phyloP scores from a whole-genome alignment of 1,140 invertebrate species.

The Pemphigus obesinymphae region DNA sequence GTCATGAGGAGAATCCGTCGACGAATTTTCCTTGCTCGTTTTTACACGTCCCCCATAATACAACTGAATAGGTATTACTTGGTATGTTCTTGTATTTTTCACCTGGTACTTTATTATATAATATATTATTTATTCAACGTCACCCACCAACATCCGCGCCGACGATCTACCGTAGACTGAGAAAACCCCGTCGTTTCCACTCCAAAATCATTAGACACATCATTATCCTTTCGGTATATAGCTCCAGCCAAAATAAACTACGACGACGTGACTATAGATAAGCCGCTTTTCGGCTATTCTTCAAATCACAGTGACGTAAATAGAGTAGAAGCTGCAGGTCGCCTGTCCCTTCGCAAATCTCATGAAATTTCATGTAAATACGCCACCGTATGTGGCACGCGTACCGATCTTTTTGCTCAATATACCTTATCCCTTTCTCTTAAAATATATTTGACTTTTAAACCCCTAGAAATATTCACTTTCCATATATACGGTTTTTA shows the following conservation, averaged over 20 bases:
- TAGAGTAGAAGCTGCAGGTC: too few species aligned
- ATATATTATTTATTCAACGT: neutral
- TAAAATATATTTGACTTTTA: neutral
- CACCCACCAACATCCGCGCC: too few species aligned
- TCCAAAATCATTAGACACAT: neutral
- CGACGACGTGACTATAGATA: neutral
- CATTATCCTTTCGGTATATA: neutral
- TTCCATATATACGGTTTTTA: neutral
- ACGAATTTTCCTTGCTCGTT: neutral
- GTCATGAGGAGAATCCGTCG: neutral
- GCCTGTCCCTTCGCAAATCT: neutral
- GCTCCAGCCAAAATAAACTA: neutral
- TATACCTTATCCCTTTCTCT: neutral
- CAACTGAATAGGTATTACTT: neutral
- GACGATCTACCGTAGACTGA: neutral
- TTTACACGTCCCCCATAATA: neutral
- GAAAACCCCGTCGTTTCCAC: neutral
- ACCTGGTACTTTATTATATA: too few species aligned
- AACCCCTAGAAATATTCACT: neutral
- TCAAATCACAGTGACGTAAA: neutral
- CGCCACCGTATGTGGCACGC: neutral
- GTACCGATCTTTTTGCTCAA: neutral
- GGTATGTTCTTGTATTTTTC: neutral
- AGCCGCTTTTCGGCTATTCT: neutral
- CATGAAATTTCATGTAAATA: neutral